Evolutionary conservation across 2,797 vertebrate genomes (phyloP).

Genomic region (Urocyon cinereoargenteus): DNA sequence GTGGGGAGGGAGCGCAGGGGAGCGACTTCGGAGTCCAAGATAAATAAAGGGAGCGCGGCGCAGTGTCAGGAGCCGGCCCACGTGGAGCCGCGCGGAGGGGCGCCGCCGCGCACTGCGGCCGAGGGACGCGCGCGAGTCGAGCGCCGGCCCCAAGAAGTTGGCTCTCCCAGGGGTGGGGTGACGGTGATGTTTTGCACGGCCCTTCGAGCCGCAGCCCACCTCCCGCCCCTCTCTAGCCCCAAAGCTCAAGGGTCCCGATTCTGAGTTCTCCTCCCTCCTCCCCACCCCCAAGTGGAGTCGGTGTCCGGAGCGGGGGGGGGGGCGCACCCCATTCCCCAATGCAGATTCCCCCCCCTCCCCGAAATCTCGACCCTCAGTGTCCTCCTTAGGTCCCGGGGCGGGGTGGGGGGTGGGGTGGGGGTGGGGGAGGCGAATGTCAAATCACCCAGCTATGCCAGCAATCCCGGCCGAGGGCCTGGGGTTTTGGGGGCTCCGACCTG

Average conservation of each 20-base stretch:
- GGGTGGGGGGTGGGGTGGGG: background rate
- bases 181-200: background rate
- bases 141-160: background rate
- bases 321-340: background rate
- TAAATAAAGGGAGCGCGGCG: constrained; percentile 82
- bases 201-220: background rate
- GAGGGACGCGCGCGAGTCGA: constrained; percentile 38
- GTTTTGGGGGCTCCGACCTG: constrained; percentile 1
- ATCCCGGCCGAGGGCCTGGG: background rate
- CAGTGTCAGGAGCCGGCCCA: constrained; percentile 84
- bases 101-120: constrained; percentile 38
- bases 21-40: constrained; percentile 75
- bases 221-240: background rate
- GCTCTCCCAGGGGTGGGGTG: background rate
- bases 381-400: background rate
- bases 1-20: constrained; percentile 61
- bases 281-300: background rate
- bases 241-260: background rate
- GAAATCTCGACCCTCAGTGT: background rate
- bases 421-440: constrained; percentile 3
- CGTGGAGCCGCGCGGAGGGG: constrained; percentile 80
- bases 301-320: background rate
- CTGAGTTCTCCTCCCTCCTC: background rate
- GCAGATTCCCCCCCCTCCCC: background rate
- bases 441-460: background rate